Base-by-base conservation (phyloP, 1,140 invertebrate genomes). In the Bombus pascuorum region DNA sequence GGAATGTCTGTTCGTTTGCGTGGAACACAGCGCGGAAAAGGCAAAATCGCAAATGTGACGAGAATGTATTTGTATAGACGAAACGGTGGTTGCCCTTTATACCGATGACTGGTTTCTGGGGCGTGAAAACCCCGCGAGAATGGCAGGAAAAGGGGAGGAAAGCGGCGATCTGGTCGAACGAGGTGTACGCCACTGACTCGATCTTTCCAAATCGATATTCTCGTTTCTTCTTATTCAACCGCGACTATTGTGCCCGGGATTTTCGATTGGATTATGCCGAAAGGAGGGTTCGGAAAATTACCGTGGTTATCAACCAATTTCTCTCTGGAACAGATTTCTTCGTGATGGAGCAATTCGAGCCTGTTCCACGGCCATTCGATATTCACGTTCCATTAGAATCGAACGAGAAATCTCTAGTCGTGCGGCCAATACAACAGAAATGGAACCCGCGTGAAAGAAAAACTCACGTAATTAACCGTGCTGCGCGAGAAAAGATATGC, bases 171-270 rank as follows among this genome's bases (percentile, higher is more conserved):
- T 47, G 62, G 76, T 80, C 77, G 57, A 81, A 77, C 75, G 71
- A 39, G 18, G 8, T 28, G 18, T 18, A 66, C 42, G 25, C 37
- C 77, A 75, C 83, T 80, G 76, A 75, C 70, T 87, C 83, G 62
- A 86, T 81, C 72, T 70, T 87, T 76, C n/a, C 18, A 47, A 89
- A 78, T 89, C 87, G 59, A 88, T 88, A 88, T 85, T 81, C 78
- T 28, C 57, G 34, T 83, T 83, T 71, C 70, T 80, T 47, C 47
- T 81, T 83, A 74, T 76, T 57, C 34, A 34, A 13, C 37, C 78
- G 28, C 25, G 68, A 44, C 78, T 59, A 82, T 89, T 83, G 74
- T 88, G 66, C 15, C 34, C 47, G 57, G 68, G 70, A 77, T 85
- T 87, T 66, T 86, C 71, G 74, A 84, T 77, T 71, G 53, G 39